Evolutionary conservation across 2,888 invertebrate species (phyloP).

Genomic region (Pseudococcus jackbeardsleyi): DNA sequence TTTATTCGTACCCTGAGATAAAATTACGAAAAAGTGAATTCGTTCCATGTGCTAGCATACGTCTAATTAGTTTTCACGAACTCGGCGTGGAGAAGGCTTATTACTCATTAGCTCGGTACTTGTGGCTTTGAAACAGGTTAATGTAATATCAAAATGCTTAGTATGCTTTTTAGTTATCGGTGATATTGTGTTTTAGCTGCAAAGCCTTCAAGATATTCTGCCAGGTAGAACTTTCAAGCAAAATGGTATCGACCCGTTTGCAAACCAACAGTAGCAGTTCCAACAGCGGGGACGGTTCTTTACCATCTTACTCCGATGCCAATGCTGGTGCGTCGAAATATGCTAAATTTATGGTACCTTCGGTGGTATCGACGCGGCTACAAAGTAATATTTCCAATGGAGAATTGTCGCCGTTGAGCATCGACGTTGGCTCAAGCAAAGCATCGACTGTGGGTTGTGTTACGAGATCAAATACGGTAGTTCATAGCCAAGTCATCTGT

Average conservation of each 20-base stretch:
- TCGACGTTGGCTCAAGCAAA: constrained; percentile 4
- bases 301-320: constrained; percentile 14
- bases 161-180: not conserved
- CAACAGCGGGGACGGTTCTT: constrained; percentile 59
- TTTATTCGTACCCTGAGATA: not conserved
- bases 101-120: not conserved
- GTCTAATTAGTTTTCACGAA: not conserved
- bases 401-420: not conserved
- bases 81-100: constrained; percentile 2
- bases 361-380: constrained; percentile 1
- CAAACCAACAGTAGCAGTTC: constrained; percentile 57
- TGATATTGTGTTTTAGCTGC: constrained; percentile 43
- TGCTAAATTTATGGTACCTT: constrained; percentile 7
- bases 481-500: constrained; percentile 6
- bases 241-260: constrained; percentile 61
- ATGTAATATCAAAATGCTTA: not conserved
- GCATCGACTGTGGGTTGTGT: constrained; percentile 53
- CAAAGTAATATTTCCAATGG: constrained; percentile 25
- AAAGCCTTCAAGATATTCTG: constrained; percentile 47
- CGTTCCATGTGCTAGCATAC: not conserved
- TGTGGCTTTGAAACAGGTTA: not conserved
- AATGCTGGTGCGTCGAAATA: not conserved
- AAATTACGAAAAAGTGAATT: not conserved
- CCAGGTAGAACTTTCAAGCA: constrained; percentile 23
- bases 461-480: constrained; percentile 48